Base-by-base conservation (phyloP, 2,888 invertebrate species). In the Periphyllus acericola region DNA sequence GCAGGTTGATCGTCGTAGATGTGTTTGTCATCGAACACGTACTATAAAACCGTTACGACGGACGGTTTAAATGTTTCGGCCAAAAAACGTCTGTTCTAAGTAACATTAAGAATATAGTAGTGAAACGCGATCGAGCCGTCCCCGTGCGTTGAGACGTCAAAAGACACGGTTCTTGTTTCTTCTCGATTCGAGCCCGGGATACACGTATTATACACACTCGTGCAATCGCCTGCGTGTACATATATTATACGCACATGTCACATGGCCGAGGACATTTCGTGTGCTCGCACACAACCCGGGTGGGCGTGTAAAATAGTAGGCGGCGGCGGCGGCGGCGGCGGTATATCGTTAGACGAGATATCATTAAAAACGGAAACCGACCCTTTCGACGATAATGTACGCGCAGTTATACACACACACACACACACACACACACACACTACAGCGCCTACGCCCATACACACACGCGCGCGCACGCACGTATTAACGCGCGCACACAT, bases 361-460 rank as follows among this genome's bases (percentile, higher is more conserved):
- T 86, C 86, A 72, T 86, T 86, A 80, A 86, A 79, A 86, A 80
- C 86, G 86, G 86, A 86, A 86, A 86, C 36, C 79, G 86, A 86
- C 86, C 86, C 86, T 84, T 71, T 86, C 86, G 55, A 29, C 78
- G 68, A 14, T 46, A 46, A 71, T 71, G 3, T 46, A 68, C 68
- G n/a, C 55, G 55, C 19, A 55, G 55, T 55, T 55, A 55, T 55
- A 55, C 82, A 36, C 55, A 21, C 32, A 74, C 14, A 9, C 29
- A 25, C 75, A 17, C 36, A 19, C 74, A 8, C 8, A 21, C 29
- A 5, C 1, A 19, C 19, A 21, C 6, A 14, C 21, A 25, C 60
- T 3, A 4, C 25, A 21, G 60, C 60, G 5, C 34, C 5, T 25
- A 14, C 75, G 5, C 5, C 4, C 60, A 6, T 19, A 14, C 82